Evolutionary conservation across 2,113 vertebrate species (phyloP).

Genomic region (Terrapene triunguis): DNA sequence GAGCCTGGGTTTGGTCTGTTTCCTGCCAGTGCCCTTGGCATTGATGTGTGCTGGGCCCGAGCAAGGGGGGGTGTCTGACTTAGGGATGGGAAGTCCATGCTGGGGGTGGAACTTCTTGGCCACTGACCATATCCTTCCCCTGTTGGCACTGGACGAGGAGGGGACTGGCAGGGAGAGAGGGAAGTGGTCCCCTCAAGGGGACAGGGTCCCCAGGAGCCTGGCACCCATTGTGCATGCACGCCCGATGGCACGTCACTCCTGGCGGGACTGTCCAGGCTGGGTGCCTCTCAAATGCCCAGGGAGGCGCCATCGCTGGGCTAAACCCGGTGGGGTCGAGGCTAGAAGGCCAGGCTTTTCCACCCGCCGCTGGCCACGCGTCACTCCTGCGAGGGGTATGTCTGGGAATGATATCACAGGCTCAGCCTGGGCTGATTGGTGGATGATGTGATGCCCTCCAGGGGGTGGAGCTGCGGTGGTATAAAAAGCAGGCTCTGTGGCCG

Average conservation of each 20-base stretch:
- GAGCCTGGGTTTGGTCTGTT: neutral
- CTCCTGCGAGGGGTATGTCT: neutral
- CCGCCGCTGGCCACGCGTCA: neutral
- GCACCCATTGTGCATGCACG: neutral
- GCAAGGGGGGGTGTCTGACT: too few relatives aligned
- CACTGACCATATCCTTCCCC: neutral
- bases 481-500: neutral
- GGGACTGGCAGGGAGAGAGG: neutral
- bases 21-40: neutral
- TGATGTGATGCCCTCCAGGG: neutral
- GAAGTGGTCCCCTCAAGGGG: neutral
- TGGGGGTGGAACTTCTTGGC: neutral
- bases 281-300: neutral
- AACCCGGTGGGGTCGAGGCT: too few relatives aligned
- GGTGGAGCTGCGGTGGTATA: neutral
- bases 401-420: neutral
- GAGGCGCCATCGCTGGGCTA: neutral
- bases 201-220: neutral
- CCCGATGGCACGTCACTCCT: neutral
- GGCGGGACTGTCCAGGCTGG: neutral
- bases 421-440: neutral
- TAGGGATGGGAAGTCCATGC: neutral
- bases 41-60: too few relatives aligned
- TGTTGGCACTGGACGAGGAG: neutral
- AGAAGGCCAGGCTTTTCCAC: neutral